A percentile compares a stretch with the other conserved stretches of the same genome.
Conservation (phyloP, 2,888 invertebrate genomes). For the Iphiclides podalirius region DNA sequence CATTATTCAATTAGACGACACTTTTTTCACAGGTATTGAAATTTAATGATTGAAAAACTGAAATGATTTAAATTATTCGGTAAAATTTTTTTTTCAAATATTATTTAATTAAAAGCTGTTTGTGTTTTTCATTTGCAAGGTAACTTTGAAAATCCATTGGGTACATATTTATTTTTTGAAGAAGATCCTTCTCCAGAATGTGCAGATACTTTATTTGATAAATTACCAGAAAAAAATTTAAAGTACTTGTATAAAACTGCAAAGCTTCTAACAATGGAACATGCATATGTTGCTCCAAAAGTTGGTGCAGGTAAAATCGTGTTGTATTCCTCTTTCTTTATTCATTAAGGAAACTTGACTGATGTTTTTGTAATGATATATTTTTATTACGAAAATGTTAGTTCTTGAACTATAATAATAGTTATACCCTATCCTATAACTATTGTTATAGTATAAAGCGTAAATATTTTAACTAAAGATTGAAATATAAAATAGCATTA, state of each 20-base stretch:
- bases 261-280: conserved; percentile 83
- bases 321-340: too few relatives aligned
- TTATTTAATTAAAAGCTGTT: too few relatives aligned
- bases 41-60: neutral
- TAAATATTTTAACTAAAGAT: too few relatives aligned
- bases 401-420: too few relatives aligned
- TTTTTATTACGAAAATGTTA: too few relatives aligned
- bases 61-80: too few relatives aligned
- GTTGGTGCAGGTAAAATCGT: conserved; percentile 48
- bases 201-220: conserved; percentile 77
- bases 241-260: conserved; percentile 83
- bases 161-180: conserved; percentile 87
- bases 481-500: too few relatives aligned
- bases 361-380: too few relatives aligned
- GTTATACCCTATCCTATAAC: too few relatives aligned
- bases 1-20: conserved; percentile 84
- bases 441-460: too few relatives aligned
- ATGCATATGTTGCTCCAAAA: conserved; percentile 81
- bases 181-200: conserved; percentile 72
- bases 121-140: conserved; percentile 63
- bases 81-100: too few relatives aligned
- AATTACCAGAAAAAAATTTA: conserved; percentile 75
- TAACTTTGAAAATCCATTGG: conserved; percentile 83
- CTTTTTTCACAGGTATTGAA: conserved; percentile 77
- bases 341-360: neutral